Conservation (phyloP, 2,797 vertebrate species). For the Channa striata region DNA sequence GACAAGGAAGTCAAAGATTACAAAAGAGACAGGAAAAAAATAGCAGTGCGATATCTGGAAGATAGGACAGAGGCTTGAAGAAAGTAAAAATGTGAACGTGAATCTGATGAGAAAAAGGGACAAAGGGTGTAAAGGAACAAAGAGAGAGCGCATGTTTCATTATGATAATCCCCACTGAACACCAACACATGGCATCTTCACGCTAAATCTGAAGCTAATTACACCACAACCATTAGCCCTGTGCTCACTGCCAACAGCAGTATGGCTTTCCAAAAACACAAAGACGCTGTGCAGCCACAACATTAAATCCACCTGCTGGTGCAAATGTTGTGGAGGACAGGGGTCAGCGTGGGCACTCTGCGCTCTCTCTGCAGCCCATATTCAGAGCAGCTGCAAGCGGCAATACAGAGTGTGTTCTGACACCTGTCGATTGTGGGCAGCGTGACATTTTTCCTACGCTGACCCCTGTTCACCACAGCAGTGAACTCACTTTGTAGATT, state of each 20-base stretch:
- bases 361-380: too few species aligned
- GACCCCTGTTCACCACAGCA: too few species aligned
- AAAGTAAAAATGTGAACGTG: conserved; percentile 18
- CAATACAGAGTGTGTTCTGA: too few species aligned
- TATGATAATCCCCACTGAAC: conserved; percentile 62
- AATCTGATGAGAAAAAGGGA: conserved; percentile 46
- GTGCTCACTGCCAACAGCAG: conserved; percentile 51
- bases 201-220: conserved; percentile 76
- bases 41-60: background rate
- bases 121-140: conserved; percentile 58
- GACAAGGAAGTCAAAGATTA: conserved; percentile 20
- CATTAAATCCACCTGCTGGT: too few species aligned
- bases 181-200: conserved; percentile 76
- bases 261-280: conserved; percentile 41
- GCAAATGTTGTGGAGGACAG: too few species aligned
- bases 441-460: too few species aligned
- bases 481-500: too few species aligned
- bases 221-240: conserved; percentile 66
- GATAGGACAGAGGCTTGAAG: conserved; percentile 34
- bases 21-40: conserved; percentile 5
- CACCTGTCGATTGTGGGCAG: too few species aligned
- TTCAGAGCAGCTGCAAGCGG: too few species aligned
- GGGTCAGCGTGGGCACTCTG: too few species aligned
- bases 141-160: conserved; percentile 63
- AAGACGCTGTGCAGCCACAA: background rate